Conservation (phyloP, 1,140 invertebrate species). For the Mercenaria mercenaria region DNA sequence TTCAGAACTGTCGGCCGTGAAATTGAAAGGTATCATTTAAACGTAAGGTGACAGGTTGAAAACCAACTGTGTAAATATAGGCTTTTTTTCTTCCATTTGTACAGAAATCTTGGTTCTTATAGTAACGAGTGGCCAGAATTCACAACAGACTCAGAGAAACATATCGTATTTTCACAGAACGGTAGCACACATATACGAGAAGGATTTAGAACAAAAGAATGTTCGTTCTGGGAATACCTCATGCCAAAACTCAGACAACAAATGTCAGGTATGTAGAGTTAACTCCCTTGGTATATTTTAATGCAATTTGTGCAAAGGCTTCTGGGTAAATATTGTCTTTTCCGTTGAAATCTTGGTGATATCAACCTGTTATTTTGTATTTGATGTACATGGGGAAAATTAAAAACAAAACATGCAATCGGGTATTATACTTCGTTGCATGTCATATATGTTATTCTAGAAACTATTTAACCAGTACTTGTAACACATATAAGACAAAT, state of each 20-base stretch:
- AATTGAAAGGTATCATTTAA: no score
- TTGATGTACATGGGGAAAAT: no score
- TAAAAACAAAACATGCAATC: background rate
- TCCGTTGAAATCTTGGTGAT: background rate
- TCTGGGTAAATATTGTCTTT: background rate
- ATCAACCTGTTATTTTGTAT: background rate
- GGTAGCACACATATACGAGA: slow-evolving; percentile 8
- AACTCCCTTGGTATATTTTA: background rate
- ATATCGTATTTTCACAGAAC: slow-evolving; percentile 50
- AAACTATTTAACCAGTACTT: no score
- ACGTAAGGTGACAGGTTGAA: no score
- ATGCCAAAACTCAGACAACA: slow-evolving; percentile 32
- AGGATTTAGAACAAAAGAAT: slow-evolving; percentile 52
- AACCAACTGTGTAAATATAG: no score
- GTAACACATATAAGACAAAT: no score
- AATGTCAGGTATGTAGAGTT: background rate
- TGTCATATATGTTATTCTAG: no score
- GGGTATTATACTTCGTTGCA: background rate
- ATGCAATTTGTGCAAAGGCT: background rate
- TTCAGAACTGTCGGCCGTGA: no score
- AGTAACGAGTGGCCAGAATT: slow-evolving; percentile 38
- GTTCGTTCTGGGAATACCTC: slow-evolving; percentile 49
- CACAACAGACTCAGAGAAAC: background rate
- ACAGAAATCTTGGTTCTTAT: background rate
- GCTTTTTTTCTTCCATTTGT: no score